Percentiles rank a stretch among this genome's conserved stretches.
These are phyloP conservation scores for Chloropsis cyanopogon DNA, from an alignment of 2,113 vertebrate species.

Conservation along the genomic window DNA sequence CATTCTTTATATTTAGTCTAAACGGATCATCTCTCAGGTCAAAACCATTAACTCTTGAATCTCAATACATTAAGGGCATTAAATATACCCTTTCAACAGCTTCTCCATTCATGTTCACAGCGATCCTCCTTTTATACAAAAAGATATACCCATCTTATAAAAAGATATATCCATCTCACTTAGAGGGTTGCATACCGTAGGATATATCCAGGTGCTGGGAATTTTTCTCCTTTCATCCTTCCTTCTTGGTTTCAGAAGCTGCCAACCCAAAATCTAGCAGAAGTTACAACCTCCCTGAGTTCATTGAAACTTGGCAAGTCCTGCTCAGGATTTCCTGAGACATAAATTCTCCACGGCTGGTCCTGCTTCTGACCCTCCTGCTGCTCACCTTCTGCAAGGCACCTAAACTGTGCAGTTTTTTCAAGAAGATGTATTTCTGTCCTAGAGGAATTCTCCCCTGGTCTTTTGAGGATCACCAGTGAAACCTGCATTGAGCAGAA, in stretches of 20 bases:
- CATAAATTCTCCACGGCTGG: background rate
- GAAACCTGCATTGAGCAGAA: background rate
- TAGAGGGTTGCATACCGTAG: background rate
- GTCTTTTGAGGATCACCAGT: background rate
- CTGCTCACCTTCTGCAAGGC: background rate
- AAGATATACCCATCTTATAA: background rate
- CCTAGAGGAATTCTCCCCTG: background rate
- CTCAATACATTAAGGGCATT: background rate
- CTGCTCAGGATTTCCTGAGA: background rate
- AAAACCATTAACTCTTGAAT: background rate
- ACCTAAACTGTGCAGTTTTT: background rate
- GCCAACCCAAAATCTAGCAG: background rate
- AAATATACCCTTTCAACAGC: background rate
- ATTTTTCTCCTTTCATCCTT: background rate
- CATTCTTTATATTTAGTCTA: background rate
- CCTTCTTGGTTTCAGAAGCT: background rate
- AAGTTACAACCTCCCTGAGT: background rate
- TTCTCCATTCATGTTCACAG: background rate
- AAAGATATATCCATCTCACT: background rate
- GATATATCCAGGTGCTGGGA: background rate
- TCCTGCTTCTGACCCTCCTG: background rate
- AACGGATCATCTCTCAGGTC: background rate
- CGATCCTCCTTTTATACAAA: background rate
- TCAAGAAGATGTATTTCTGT: background rate
- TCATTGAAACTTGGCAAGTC: background rate